phyloP scores from a whole-genome alignment of 37 sponge, comb jelly and placozoan genomes.

The Axinella damicornis region DNA sequence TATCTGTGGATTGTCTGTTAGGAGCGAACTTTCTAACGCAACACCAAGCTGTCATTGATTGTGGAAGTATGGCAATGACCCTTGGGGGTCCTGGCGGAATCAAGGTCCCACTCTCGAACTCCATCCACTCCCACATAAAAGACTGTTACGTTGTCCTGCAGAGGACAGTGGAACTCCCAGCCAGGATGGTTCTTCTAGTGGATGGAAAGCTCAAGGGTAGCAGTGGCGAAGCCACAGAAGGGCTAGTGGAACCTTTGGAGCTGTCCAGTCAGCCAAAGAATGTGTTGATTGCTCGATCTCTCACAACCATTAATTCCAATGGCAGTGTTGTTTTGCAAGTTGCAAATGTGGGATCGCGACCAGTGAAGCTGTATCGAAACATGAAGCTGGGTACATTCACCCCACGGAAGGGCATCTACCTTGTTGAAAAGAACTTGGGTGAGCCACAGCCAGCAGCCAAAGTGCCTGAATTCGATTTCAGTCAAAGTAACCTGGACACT shows the following conservation, averaged over 20 bases:
- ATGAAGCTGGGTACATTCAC: too few relatives aligned
- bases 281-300: too few relatives aligned
- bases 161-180: slow-evolving; percentile 11
- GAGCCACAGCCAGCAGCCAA: too few relatives aligned
- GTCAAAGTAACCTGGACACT: neutral
- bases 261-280: too few relatives aligned
- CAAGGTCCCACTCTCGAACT: neutral
- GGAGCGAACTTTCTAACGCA: slow-evolving; percentile 33
- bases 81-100: neutral
- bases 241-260: slow-evolving; percentile 23
- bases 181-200: neutral
- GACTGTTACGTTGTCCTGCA: neutral
- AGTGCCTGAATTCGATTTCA: too few relatives aligned
- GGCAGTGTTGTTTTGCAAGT: too few relatives aligned
- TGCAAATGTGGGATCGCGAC: too few relatives aligned
- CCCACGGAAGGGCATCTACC: too few relatives aligned
- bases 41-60: slow-evolving; percentile 28
- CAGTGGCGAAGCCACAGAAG: neutral
- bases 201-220: neutral
- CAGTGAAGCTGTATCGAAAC: too few relatives aligned
- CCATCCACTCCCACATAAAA: neutral
- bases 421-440: too few relatives aligned
- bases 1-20: slow-evolving; percentile 34
- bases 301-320: too few relatives aligned
- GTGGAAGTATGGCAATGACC: neutral